A percentile compares a stretch with the other conserved stretches of the same genome.
These are phyloP conservation scores for Mus pahari DNA, from an alignment of 2,113 vertebrate genomes.

Conservation along the genomic window DNA sequence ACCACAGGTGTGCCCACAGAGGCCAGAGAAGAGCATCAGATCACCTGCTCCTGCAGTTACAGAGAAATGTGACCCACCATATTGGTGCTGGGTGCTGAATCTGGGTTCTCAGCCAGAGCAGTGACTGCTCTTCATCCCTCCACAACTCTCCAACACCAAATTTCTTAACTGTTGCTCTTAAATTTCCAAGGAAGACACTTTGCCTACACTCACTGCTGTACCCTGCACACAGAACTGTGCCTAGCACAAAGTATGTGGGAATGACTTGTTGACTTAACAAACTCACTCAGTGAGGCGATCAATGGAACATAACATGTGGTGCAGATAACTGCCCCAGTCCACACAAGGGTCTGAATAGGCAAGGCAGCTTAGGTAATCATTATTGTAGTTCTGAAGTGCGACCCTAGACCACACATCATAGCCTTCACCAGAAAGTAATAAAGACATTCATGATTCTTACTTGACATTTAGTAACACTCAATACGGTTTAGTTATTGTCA, in stretches of 20 bases:
- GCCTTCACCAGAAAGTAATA: neutral
- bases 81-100: neutral
- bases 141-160: neutral
- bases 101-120: neutral
- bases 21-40: too few relatives aligned
- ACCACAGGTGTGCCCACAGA: neutral
- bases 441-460: neutral
- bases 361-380: neutral
- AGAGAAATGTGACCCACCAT: too few relatives aligned
- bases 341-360: accelerated
- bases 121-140: too few relatives aligned
- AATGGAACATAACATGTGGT: accelerated
- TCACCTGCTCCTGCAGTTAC: neutral
- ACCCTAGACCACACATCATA: too few relatives aligned
- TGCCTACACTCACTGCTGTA: neutral
- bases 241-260: too few relatives aligned
- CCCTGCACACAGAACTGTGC: neutral
- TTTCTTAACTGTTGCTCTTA: neutral
- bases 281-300: neutral
- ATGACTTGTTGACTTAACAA: neutral
- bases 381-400: neutral
- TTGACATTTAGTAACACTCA: neutral
- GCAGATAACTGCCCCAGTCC: accelerated
- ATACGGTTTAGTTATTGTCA: neutral
- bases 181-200: neutral